These are phyloP conservation scores for Dascyllus trimaculatus DNA, from an alignment of 2,113 vertebrate genomes.

Conservation along the genomic window DNA sequence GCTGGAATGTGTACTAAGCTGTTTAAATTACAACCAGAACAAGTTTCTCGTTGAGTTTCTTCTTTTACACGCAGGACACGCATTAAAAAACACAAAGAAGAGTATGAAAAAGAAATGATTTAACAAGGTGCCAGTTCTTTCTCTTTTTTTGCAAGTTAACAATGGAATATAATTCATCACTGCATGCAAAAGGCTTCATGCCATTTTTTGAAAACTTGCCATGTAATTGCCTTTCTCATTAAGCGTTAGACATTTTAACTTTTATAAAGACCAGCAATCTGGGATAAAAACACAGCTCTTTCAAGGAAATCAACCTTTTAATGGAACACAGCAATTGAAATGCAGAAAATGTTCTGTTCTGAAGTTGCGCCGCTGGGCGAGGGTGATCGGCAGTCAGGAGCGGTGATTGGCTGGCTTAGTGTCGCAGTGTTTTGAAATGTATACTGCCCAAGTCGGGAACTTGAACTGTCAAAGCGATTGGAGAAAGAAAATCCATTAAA, in stretches of 20 bases:
- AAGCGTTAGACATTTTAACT: slow-evolving; percentile 17
- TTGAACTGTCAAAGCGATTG: slow-evolving; percentile 54
- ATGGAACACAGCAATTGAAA: slow-evolving; percentile 15
- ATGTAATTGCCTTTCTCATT: slow-evolving; percentile 19
- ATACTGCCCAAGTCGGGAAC: slow-evolving; percentile 50
- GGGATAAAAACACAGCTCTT: slow-evolving; percentile 13
- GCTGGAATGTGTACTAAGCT: slow-evolving; percentile 14
- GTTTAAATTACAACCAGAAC: slow-evolving; percentile 19
- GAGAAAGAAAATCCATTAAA: slow-evolving; percentile 65
- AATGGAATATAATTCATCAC: slow-evolving; percentile 11
- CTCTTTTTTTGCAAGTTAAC: slow-evolving; percentile 6
- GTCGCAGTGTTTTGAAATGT: slow-evolving; percentile 50
- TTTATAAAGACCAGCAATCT: slow-evolving; percentile 24
- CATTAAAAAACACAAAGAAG: not conserved
- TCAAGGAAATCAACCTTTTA: slow-evolving; percentile 48
- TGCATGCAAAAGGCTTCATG: slow-evolving; percentile 27
- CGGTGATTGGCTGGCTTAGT: slow-evolving; percentile 18
- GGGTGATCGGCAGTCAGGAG: slow-evolving; percentile 33
- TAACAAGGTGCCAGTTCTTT: slow-evolving; percentile 13
- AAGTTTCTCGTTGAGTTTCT: slow-evolving; percentile 12
- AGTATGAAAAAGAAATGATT: slow-evolving; percentile 8
- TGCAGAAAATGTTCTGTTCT: not conserved
- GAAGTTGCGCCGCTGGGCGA: slow-evolving; percentile 25
- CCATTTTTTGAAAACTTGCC: slow-evolving; percentile 31
- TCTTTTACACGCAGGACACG: slow-evolving; percentile 5